Evolutionary conservation across 37 sponge, comb jelly and placozoan genomes (phyloP).

Genomic region (Halichondria panicea): DNA sequence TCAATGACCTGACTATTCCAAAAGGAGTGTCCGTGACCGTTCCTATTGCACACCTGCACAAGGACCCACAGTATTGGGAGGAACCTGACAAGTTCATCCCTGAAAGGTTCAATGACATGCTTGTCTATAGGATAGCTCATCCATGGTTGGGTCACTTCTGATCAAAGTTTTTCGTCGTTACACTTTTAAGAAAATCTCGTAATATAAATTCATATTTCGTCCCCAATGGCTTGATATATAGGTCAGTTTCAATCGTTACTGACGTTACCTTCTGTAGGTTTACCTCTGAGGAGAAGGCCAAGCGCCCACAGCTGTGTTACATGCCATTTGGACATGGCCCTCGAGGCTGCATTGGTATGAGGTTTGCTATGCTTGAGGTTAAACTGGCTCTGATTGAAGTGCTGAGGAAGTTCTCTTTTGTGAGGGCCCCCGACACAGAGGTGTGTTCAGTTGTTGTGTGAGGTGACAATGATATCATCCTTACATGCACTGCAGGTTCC

Average conservation of each 20-base stretch:
- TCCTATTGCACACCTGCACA: conserved; percentile 56
- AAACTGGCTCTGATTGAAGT: conserved; percentile 65
- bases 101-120: conserved; percentile 65
- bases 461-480: too few relatives aligned
- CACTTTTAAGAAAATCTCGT: too few relatives aligned
- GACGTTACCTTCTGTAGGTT: too few relatives aligned
- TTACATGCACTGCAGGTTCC: conserved; percentile 15
- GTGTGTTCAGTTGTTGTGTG: too few relatives aligned
- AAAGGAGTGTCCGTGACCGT: conserved; percentile 25
- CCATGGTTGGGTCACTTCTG: too few relatives aligned
- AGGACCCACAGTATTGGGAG: conserved; percentile 69
- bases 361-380: conserved; percentile 76
- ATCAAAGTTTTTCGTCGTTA: too few relatives aligned
- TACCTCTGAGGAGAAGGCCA: conserved; percentile 57
- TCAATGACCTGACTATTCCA: conserved; percentile 36
- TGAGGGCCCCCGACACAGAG: conserved; percentile 40
- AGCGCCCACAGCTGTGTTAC: conserved; percentile 43
- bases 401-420: conserved; percentile 57
- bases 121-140: too few relatives aligned
- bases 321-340: conserved; percentile 85
- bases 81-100: conserved; percentile 82
- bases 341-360: conserved; percentile 78
- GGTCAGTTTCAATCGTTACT: too few relatives aligned
- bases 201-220: too few relatives aligned
- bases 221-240: too few relatives aligned